Percentiles rank a stretch among this genome's conserved stretches.
Conservation (phyloP, 2,888 invertebrate genomes). For the Drosophila acutilabella region DNA sequence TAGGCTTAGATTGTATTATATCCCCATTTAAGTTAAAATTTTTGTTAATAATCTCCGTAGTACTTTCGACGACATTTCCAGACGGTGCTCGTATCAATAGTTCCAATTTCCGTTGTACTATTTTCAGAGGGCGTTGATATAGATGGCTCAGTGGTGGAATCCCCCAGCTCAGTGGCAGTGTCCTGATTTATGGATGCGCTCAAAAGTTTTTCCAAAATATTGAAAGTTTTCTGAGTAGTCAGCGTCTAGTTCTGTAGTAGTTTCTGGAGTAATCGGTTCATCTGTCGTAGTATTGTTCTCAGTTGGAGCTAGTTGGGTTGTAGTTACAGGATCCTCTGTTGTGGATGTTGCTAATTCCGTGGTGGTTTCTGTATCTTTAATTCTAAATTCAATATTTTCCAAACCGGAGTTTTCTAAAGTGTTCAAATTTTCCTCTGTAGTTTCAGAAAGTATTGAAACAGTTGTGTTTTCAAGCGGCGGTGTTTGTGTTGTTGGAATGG, state of each 20-base stretch:
- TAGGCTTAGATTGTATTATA: constrained; percentile 39
- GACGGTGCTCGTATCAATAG: constrained; percentile 1
- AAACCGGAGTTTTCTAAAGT: background rate
- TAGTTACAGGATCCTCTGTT: background rate
- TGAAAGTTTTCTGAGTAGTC: background rate
- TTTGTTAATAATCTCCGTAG: background rate
- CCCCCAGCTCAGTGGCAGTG: constrained; percentile 8
- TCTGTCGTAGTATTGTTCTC: background rate
- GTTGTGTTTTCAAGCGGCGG: background rate
- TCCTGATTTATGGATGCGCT: background rate
- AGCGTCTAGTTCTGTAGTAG: constrained; percentile 9
- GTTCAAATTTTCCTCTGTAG: background rate
- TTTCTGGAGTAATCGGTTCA: background rate
- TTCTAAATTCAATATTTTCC: background rate
- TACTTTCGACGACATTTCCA: background rate
- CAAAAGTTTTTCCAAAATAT: background rate
- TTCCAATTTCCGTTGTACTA: constrained; percentile 15
- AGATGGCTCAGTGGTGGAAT: constrained; percentile 1
- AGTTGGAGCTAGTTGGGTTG: background rate
- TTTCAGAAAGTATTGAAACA: background rate
- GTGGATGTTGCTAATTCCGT: constrained; percentile 3
- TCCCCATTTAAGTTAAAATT: constrained; percentile 29
- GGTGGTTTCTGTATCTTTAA: background rate
- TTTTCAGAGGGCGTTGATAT: background rate
- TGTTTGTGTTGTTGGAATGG: background rate